These are phyloP conservation scores for Anniella stebbinsi DNA, from an alignment of 2,797 vertebrate genomes.

Conservation along the genomic window DNA sequence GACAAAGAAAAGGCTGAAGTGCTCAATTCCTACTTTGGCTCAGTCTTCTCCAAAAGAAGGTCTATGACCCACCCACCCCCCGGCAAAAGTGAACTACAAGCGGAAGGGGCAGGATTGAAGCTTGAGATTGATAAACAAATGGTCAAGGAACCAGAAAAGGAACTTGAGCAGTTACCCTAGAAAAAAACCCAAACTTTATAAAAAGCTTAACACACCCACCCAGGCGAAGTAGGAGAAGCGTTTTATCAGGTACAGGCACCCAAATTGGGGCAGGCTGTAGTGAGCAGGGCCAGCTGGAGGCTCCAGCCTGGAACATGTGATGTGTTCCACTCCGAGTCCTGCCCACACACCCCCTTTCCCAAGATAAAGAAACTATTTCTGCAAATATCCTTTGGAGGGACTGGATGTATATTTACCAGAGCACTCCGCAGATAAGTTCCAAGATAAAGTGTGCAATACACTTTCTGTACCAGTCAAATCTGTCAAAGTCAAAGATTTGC, in stretches of 20 bases:
- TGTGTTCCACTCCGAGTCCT: background rate
- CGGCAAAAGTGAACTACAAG: no score
- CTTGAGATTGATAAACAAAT: no score
- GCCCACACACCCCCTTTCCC: no score
- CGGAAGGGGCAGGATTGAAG: no score
- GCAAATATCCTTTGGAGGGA: background rate
- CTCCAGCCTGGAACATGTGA: no score
- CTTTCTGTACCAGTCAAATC: background rate
- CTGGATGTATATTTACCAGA: background rate
- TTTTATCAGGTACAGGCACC: background rate
- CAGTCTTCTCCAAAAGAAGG: no score
- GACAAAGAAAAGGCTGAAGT: no score
- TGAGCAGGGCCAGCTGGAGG: background rate
- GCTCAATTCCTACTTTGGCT: no score
- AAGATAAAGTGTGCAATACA: background rate
- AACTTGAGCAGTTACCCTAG: background rate
- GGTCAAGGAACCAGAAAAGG: background rate
- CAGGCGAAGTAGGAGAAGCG: background rate
- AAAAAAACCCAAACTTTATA: background rate
- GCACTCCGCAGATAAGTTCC: background rate
- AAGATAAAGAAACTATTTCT: background rate
- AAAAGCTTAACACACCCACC: no score
- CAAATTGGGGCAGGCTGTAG: background rate
- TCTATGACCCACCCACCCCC: no score
- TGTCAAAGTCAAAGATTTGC: slow-evolving; percentile 1